Evolutionary conservation across 2,888 invertebrate genomes (phyloP).

Genomic region (Metellina segmentata): DNA sequence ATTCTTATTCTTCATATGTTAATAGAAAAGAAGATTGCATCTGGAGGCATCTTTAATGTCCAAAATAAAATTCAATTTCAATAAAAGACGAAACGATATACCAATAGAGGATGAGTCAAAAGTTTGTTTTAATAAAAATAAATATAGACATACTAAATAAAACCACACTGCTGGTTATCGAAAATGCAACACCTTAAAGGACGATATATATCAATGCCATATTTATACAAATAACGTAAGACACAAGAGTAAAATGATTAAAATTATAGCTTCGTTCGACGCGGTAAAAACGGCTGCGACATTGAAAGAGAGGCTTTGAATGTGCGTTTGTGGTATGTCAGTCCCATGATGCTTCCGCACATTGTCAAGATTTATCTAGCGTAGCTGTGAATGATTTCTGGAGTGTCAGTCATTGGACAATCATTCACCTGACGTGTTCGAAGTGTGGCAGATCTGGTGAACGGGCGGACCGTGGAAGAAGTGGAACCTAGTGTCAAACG

Average conservation of each 20-base stretch:
- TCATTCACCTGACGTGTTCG: too few relatives aligned
- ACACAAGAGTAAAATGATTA: background rate
- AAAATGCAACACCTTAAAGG: background rate
- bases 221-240: too few relatives aligned
- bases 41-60: background rate
- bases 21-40: too few relatives aligned
- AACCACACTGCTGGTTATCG: background rate
- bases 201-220: background rate
- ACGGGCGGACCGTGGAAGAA: too few relatives aligned
- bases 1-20: too few relatives aligned
- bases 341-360: too few relatives aligned
- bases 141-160: too few relatives aligned
- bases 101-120: background rate
- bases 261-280: background rate
- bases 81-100: background rate
- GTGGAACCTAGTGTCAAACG: too few relatives aligned
- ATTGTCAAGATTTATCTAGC: background rate
- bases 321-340: background rate
- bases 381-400: background rate
- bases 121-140: background rate
- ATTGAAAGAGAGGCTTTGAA: constrained; percentile 3
- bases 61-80: background rate
- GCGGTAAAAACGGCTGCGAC: too few relatives aligned
- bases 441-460: too few relatives aligned
- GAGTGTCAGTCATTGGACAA: background rate